Evolutionary conservation across 2,797 vertebrate genomes (phyloP).

Genomic region (Myotis findleyi): DNA sequence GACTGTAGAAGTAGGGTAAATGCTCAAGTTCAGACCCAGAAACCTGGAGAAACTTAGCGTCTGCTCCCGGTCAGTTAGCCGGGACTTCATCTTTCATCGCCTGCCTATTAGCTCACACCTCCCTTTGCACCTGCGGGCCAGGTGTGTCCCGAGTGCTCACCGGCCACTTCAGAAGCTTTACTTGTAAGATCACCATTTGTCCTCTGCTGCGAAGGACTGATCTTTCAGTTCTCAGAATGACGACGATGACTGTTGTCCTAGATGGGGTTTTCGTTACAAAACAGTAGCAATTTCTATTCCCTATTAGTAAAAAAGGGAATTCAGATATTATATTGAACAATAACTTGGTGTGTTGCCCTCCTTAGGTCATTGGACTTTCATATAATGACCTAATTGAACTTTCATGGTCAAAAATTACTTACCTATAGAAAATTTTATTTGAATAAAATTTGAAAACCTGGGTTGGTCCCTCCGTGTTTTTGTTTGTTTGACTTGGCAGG

Average conservation of each 20-base stretch:
- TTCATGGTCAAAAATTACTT: too few relatives aligned
- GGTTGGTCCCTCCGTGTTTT: background rate
- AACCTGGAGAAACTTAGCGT: background rate
- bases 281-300: background rate
- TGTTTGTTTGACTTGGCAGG: background rate
- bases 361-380: background rate
- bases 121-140: background rate
- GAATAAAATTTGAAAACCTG: conserved; percentile 38
- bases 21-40: background rate
- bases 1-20: background rate
- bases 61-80: background rate
- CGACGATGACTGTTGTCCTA: background rate
- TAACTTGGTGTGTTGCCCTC: background rate
- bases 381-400: too few relatives aligned
- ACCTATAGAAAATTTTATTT: background rate
- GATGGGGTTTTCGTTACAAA: background rate
- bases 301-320: background rate
- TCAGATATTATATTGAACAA: background rate
- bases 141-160: background rate
- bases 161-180: background rate
- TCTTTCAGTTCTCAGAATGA: background rate
- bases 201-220: background rate
- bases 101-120: background rate
- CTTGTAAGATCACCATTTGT: background rate
- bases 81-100: background rate